Conservation (phyloP, 2,888 invertebrate species). For the Bombylius major region DNA sequence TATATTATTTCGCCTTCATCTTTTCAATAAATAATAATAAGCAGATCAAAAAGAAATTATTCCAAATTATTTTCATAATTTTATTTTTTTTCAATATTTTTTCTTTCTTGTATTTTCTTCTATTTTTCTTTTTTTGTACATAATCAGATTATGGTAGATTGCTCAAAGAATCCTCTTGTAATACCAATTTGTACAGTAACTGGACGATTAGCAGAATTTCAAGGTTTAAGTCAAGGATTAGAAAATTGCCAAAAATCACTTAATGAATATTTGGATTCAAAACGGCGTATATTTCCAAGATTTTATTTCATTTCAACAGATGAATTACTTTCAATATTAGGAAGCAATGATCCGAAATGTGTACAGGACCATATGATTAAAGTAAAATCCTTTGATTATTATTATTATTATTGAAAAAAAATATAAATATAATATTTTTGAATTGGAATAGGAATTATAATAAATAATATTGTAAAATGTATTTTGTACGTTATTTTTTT, state of each 20-base stretch:
- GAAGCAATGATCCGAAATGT: constrained; percentile 68
- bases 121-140: not conserved
- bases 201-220: constrained; percentile 64
- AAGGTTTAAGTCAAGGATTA: constrained; percentile 56
- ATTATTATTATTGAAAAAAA: not conserved
- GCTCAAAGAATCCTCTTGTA: constrained; percentile 65
- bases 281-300: constrained; percentile 75
- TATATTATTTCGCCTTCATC: too few relatives aligned
- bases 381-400: constrained; percentile 33
- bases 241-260: constrained; percentile 87
- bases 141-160: constrained; percentile 67
- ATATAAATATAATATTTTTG: not conserved
- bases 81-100: not conserved
- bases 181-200: constrained; percentile 62
- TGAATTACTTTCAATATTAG: constrained; percentile 77
- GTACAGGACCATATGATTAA: constrained; percentile 92
- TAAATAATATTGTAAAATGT: too few relatives aligned
- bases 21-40: not conserved
- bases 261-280: constrained; percentile 79
- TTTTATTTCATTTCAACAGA: constrained; percentile 93
- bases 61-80: not conserved
- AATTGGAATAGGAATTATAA: too few relatives aligned
- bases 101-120: not conserved
- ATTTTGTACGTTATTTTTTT: too few relatives aligned
- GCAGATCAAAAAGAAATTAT: not conserved